Base-by-base conservation (phyloP, 2,113 vertebrate species). In the Catharus bicknelli region DNA sequence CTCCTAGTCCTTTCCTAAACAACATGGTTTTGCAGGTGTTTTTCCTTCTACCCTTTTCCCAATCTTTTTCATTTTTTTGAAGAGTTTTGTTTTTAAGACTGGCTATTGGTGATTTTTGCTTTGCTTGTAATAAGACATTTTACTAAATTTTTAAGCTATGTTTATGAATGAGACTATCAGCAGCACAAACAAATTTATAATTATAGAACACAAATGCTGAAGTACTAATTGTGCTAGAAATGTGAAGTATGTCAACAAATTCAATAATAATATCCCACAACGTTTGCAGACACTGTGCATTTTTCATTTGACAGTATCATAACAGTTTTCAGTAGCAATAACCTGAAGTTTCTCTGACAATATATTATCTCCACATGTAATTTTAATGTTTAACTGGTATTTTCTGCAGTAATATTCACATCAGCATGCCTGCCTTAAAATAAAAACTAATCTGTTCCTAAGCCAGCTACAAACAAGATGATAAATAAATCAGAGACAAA, bases 381-480 rank as follows among this genome's bases (percentile, higher is more conserved):
- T 92, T 91, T 95, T 94, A 67, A 45, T 62, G 47, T 94, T 88
- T 93, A 91, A 93, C 72, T 89, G 48, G 42, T 83, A 73, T 91
- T 94, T 93, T 84, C 38, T 86, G 47, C 61, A 91, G 25, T 90
- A 88, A 92, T 89, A 90, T 48, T 92, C 66, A 74, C 18, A 76
- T 53, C 72, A 40, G 50, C 17, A 38, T 59, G 45, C 19, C 53
- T 69, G 64, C 34, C 90, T 86, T 87, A 89, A 94, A 96, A 92
- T 72, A 92, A 94, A 86, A 95, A 47, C 86, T 84, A 92, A 95
- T 94, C 69, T 89, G 50, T 48, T 88, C 63, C 70, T 95, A 93
- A 96, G 95, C 88, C 77, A 93, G 55, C 74, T 84, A 91, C 86
- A 96, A 94, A 94, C 78, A 92, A 85, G 30, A 95, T 63, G 63